phyloP scores from a whole-genome alignment of 2,797 vertebrate species.

The Platyrinchus mystaceus region DNA sequence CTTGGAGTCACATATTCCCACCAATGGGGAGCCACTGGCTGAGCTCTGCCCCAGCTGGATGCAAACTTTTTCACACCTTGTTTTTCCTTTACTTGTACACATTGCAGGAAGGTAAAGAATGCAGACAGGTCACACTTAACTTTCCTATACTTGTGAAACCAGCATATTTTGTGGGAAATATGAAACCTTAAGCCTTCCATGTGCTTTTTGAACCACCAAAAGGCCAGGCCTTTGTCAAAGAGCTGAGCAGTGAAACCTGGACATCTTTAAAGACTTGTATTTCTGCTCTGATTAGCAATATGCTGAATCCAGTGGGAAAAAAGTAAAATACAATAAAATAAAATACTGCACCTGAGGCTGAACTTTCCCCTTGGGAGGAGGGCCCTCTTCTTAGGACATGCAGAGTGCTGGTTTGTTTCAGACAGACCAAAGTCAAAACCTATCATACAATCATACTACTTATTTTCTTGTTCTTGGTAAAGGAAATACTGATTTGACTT shows the following conservation, averaged over 20 bases:
- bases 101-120: background rate
- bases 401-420: background rate
- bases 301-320: background rate
- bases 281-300: background rate
- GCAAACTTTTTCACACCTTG: background rate
- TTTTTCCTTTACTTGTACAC: background rate
- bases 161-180: background rate
- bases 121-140: background rate
- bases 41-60: background rate
- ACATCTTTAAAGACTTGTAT: background rate
- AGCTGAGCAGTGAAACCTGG: background rate
- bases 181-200: background rate
- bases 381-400: background rate
- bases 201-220: background rate
- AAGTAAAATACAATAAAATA: background rate
- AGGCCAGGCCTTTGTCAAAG: background rate
- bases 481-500: background rate
- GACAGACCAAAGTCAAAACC: background rate
- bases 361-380: background rate
- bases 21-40: accelerated
- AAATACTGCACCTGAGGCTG: background rate
- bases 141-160: background rate
- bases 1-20: accelerated
- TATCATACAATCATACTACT: background rate
- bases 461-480: background rate